phyloP scores from a whole-genome alignment of 92 coral and sea anemone species.

The Epizoanthus stellaris region DNA sequence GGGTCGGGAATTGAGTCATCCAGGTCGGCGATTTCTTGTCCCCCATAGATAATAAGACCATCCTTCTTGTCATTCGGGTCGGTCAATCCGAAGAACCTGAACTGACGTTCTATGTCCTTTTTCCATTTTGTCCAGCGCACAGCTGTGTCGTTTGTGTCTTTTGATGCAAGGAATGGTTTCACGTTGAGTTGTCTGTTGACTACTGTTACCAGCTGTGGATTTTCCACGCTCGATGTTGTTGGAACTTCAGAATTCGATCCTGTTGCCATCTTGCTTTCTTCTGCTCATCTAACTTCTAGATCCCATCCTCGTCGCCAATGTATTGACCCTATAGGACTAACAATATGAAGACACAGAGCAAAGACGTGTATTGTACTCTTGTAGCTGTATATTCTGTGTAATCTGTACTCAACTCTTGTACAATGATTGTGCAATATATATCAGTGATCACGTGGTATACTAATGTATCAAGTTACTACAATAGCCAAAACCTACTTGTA shows the following conservation, averaged over 20 bases:
- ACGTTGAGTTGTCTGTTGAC: conserved; percentile 37
- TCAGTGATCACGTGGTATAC: too few relatives aligned
- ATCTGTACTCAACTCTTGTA: too few relatives aligned
- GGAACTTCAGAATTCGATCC: neutral
- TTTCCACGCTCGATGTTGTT: neutral
- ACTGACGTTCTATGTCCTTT: too few relatives aligned
- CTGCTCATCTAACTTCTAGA: neutral
- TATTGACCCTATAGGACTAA: too few relatives aligned
- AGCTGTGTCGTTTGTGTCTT: conserved; percentile 46
- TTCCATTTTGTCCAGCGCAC: conserved; percentile 49
- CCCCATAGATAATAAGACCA: neutral
- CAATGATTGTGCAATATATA: too few relatives aligned
- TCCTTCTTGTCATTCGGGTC: neutral
- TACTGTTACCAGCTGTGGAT: neutral
- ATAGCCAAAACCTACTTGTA: too few relatives aligned
- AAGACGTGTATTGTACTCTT: too few relatives aligned
- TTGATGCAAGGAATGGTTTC: conserved; percentile 50
- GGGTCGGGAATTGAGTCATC: neutral
- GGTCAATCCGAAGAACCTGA: neutral
- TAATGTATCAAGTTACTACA: too few relatives aligned
- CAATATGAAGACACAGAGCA: too few relatives aligned
- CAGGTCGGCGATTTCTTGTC: neutral
- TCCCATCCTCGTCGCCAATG: too few relatives aligned
- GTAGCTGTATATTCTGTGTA: too few relatives aligned
- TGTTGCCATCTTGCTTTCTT: neutral